A percentile compares a stretch with the other conserved stretches of the same genome.
Evolutionary conservation across 2,888 invertebrate genomes (phyloP).

Genomic region (Tenodera sinensis): DNA sequence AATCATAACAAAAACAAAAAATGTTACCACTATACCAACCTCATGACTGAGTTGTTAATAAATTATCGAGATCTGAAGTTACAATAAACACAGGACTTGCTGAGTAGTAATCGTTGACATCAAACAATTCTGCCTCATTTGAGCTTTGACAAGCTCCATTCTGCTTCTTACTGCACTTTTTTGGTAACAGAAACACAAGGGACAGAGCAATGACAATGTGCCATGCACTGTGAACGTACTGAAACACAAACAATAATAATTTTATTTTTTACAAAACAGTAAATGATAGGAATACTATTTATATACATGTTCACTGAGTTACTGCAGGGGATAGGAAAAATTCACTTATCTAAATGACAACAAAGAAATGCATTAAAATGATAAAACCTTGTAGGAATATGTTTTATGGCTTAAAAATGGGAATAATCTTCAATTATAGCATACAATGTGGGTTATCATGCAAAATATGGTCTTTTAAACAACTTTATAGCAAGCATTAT

Average conservation of each 20-base stretch:
- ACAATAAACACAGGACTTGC: slow-evolving; percentile 38
- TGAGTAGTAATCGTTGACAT: slow-evolving; percentile 36
- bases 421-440: no score
- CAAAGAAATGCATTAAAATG: no score
- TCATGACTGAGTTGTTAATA: slow-evolving; percentile 28
- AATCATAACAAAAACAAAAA: neutral
- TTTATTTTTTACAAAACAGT: neutral
- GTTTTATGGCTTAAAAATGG: no score
- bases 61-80: slow-evolving; percentile 39
- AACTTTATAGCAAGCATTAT: no score
- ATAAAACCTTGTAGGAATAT: no score
- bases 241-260: slow-evolving; percentile 27
- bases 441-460: no score
- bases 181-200: slow-evolving; percentile 54
- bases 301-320: neutral
- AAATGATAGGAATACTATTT: neutral
- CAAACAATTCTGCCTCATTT: slow-evolving; percentile 37
- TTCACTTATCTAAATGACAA: no score
- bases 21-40: neutral
- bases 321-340: no score
- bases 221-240: slow-evolving; percentile 59
- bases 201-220: slow-evolving; percentile 56
- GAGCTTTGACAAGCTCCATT: slow-evolving; percentile 21
- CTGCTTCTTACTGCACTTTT: slow-evolving; percentile 17
- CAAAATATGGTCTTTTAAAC: no score